phyloP scores from a whole-genome alignment of 2,113 vertebrate species.

The Gallinago jamesoni region DNA sequence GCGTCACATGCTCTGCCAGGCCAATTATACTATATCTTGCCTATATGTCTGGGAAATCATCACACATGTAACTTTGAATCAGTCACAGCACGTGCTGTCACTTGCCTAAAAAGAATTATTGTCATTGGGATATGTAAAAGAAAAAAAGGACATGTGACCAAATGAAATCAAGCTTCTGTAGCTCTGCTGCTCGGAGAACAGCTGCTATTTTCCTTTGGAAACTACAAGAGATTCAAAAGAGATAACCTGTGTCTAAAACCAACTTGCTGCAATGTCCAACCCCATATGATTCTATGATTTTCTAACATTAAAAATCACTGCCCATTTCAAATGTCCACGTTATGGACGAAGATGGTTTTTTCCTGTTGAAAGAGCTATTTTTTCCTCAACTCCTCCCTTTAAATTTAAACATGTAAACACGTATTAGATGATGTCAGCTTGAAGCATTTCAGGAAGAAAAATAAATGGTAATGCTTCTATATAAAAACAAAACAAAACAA shows the following conservation, averaged over 20 bases:
- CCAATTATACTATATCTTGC: background rate
- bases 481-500: no score
- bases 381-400: background rate
- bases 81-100: background rate
- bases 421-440: background rate
- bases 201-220: background rate
- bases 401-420: background rate
- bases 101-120: background rate
- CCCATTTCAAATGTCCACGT: background rate
- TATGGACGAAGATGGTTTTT: background rate
- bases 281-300: background rate
- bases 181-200: background rate
- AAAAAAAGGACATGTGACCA: background rate
- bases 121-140: background rate
- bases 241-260: background rate
- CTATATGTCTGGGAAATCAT: background rate
- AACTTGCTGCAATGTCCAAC: background rate
- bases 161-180: background rate
- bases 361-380: background rate
- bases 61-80: background rate
- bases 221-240: background rate
- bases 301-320: background rate
- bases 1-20: background rate
- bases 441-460: background rate
- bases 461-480: background rate